Percentiles rank a stretch among this genome's conserved stretches.
These are phyloP conservation scores for Ochropleura plecta DNA, from an alignment of 2,888 invertebrate genomes.

Conservation along the genomic window DNA sequence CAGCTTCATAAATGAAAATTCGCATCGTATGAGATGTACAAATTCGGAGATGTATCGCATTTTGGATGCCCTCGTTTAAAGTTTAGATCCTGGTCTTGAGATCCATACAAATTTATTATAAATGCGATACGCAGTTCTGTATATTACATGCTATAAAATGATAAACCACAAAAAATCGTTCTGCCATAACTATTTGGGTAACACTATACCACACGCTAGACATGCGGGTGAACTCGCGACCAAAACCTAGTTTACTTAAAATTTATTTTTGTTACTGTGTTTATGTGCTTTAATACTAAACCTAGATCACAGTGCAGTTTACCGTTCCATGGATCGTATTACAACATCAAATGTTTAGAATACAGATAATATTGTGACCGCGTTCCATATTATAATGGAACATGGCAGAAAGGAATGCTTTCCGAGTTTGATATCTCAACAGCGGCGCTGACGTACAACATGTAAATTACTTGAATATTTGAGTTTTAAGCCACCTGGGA, in stretches of 20 bases:
- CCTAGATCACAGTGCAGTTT: not conserved
- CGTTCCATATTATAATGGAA: constrained; percentile 11
- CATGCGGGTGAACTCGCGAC: not conserved
- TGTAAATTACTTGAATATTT: not conserved
- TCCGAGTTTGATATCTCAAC: constrained; percentile 26
- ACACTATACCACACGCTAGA: not conserved
- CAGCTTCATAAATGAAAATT: constrained; percentile 3
- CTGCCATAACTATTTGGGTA: not conserved
- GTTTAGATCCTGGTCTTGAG: not conserved
- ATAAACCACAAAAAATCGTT: not conserved
- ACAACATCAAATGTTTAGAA: not conserved
- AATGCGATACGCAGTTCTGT: not conserved
- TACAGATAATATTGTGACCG: constrained; percentile 21
- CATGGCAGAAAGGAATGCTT: constrained; percentile 21
- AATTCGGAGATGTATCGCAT: not conserved
- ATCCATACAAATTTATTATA: not conserved
- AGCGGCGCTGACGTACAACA: constrained; percentile 12
- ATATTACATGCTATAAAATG: not conserved
- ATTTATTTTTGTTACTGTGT: not conserved
- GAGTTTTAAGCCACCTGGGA: too few species aligned
- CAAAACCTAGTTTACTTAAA: not conserved
- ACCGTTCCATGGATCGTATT: constrained; percentile 2
- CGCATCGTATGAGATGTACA: not conserved
- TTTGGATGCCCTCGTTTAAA: constrained; percentile 5
- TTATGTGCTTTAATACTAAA: not conserved